A percentile compares a stretch with the other conserved stretches of the same genome.
phyloP scores from a whole-genome alignment of 2,113 vertebrate species.

The Rhinoderma darwinii region DNA sequence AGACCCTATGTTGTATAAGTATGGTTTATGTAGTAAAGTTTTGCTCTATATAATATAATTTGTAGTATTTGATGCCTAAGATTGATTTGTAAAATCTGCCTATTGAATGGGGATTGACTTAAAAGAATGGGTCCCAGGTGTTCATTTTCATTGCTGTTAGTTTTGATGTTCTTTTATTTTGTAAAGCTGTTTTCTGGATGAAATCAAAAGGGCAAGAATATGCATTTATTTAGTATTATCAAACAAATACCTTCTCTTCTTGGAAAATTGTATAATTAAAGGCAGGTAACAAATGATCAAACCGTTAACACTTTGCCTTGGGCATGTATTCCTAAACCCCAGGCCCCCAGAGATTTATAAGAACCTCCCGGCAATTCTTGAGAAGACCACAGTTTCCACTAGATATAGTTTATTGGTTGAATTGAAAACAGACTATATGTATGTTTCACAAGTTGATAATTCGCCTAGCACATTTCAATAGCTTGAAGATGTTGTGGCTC shows the following conservation, averaged over 20 bases:
- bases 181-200: background rate
- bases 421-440: slow-evolving; percentile 12
- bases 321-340: slow-evolving; percentile 2
- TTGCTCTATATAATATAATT: background rate
- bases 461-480: slow-evolving; percentile 7
- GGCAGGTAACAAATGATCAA: slow-evolving; percentile 4
- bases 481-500: background rate
- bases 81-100: background rate
- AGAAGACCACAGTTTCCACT: background rate
- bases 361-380: background rate
- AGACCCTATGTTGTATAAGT: background rate
- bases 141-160: background rate
- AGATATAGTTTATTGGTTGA: background rate
- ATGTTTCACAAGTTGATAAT: background rate
- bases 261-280: background rate
- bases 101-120: background rate
- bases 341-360: background rate
- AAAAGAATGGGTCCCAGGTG: background rate
- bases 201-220: background rate
- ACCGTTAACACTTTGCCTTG: background rate
- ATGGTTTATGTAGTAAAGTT: too few relatives aligned
- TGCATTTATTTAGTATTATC: background rate
- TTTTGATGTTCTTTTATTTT: background rate
- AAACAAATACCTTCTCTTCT: background rate
- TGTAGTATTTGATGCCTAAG: background rate